Percentiles rank a stretch among this genome's conserved stretches.
Evolutionary conservation across 2,797 vertebrate species (phyloP).

Genomic region (Lepilemur septentrionalis): DNA sequence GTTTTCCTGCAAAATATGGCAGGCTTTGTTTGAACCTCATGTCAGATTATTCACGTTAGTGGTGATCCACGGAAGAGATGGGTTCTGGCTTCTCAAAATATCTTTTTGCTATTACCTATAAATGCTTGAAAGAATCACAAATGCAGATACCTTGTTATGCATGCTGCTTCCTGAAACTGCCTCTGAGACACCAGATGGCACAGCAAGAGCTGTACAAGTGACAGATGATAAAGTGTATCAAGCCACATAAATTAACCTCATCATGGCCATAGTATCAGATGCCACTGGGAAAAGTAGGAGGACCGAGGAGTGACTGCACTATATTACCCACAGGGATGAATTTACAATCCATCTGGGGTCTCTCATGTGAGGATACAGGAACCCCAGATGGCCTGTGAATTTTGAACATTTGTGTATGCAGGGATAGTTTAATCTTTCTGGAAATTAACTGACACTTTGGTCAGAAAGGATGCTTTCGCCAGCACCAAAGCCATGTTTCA

Average conservation of each 20-base stretch:
- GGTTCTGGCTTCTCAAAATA: slow-evolving; percentile 71
- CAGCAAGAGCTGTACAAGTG: slow-evolving; percentile 75
- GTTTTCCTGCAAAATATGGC: slow-evolving; percentile 59
- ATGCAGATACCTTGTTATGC: slow-evolving; percentile 79
- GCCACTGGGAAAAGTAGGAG: slow-evolving; percentile 64
- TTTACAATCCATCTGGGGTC: slow-evolving; percentile 76
- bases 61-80: slow-evolving; percentile 59
- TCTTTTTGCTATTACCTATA: slow-evolving; percentile 77
- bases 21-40: slow-evolving; percentile 71
- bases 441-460: slow-evolving; percentile 67
- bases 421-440: slow-evolving; percentile 65
- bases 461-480: slow-evolving; percentile 59
- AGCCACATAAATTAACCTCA: slow-evolving; percentile 81
- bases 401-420: slow-evolving; percentile 63
- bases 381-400: slow-evolving; percentile 75
- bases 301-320: slow-evolving; percentile 34
- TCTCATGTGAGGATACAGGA: slow-evolving; percentile 48
- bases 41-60: slow-evolving; percentile 70
- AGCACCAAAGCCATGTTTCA: slow-evolving; percentile 42
- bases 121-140: slow-evolving; percentile 78
- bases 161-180: slow-evolving; percentile 70
- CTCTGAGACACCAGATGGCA: slow-evolving; percentile 81
- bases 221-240: slow-evolving; percentile 80
- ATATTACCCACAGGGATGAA: slow-evolving; percentile 65
- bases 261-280: slow-evolving; percentile 72